Evolutionary conservation across 2,113 vertebrate species (phyloP).

Genomic region (Xenotilapia leptura): DNA sequence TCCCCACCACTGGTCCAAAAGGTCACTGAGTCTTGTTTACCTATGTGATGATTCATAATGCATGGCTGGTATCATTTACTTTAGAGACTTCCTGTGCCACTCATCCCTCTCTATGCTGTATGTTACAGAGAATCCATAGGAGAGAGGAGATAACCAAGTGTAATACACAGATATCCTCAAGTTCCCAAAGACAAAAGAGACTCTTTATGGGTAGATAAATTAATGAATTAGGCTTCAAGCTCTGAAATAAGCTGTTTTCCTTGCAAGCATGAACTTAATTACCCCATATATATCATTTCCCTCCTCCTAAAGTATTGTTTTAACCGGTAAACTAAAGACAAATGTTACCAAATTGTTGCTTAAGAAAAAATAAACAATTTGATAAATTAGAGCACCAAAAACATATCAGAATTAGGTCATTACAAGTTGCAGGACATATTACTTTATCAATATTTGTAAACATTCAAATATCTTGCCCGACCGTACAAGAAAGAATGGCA

Average conservation of each 20-base stretch:
- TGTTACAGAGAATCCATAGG: constrained; percentile 39
- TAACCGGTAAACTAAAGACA: not conserved
- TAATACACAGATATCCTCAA: not conserved
- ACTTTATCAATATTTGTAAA: not conserved
- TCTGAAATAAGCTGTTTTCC: not conserved
- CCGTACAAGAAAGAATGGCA: not conserved
- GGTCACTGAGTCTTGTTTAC: constrained; percentile 63
- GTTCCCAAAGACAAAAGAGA: not conserved
- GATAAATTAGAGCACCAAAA: not conserved
- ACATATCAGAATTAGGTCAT: not conserved
- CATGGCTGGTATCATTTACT: constrained; percentile 55
- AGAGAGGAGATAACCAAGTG: constrained; percentile 19
- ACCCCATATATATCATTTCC: not conserved
- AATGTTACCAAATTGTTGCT: no score
- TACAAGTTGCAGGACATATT: not conserved
- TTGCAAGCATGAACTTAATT: not conserved
- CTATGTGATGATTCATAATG: constrained; percentile 59
- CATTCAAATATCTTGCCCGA: not conserved
- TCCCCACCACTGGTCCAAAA: constrained; percentile 13
- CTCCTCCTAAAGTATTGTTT: not conserved
- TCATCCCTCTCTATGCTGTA: not conserved
- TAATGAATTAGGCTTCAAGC: not conserved
- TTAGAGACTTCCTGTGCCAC: constrained; percentile 46
- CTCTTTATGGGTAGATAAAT: not conserved
- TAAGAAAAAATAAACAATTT: not conserved